These are phyloP conservation scores for Monoplex corrugatus DNA, from an alignment of 2,888 invertebrate species.

Conservation along the genomic window DNA sequence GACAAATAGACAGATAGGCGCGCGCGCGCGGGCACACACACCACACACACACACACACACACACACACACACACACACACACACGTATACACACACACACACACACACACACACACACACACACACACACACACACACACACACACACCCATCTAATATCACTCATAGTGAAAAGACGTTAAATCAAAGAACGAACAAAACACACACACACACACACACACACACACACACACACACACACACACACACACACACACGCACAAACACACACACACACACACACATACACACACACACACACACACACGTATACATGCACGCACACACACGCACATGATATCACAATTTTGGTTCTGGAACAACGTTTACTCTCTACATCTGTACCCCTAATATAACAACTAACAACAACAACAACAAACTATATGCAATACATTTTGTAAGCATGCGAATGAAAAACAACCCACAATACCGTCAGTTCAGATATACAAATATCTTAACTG, in stretches of 20 bases:
- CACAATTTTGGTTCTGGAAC: too few species aligned
- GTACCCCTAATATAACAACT: too few species aligned
- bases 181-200: neutral
- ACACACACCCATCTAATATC: neutral
- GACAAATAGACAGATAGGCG: neutral
- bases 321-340: neutral
- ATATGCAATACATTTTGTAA: too few species aligned
- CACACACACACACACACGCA: neutral
- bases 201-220: neutral
- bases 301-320: neutral
- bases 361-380: too few species aligned
- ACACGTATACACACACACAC: constrained; percentile 1
- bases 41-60: neutral
- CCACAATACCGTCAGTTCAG: too few species aligned
- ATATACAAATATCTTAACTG: too few species aligned
- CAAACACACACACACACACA: neutral
- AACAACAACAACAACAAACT: too few species aligned
- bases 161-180: too few species aligned
- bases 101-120: neutral
- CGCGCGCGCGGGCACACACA: neutral
- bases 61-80: neutral
- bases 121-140: neutral
- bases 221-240: neutral
- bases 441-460: too few species aligned
- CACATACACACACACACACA: constrained; percentile 6